Percentiles rank a stretch among this genome's conserved stretches.
Evolutionary conservation across 2,113 vertebrate genomes (phyloP).

Genomic region (Heterotilapia buettikoferi): DNA sequence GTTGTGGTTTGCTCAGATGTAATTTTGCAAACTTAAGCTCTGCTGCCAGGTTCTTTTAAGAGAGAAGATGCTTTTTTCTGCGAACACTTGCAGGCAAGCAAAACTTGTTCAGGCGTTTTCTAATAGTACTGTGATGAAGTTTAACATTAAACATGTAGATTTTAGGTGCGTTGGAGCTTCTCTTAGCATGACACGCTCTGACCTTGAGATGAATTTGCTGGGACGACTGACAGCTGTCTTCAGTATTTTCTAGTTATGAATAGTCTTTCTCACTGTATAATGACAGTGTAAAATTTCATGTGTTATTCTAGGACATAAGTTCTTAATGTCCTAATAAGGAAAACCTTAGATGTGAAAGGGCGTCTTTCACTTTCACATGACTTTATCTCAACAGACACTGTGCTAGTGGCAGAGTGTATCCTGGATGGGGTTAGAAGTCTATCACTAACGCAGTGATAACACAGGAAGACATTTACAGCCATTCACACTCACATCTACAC

Average conservation of each 20-base stretch:
- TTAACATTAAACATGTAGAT: neutral
- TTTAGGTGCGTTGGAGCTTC: neutral
- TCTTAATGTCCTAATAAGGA: neutral
- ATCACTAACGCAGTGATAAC: neutral
- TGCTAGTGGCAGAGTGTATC: neutral
- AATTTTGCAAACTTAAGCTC: neutral
- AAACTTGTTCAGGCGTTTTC: neutral
- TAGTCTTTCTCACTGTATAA: neutral
- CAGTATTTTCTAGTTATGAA: neutral
- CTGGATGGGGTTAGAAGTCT: neutral
- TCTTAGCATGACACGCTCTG: neutral
- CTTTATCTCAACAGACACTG: neutral
- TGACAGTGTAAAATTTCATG: neutral
- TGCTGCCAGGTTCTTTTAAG: neutral
- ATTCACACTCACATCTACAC: neutral
- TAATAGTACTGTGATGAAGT: neutral
- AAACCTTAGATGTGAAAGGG: neutral
- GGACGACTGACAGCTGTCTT: neutral
- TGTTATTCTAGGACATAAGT: neutral
- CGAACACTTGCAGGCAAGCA: neutral
- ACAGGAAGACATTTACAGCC: neutral
- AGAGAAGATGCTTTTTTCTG: neutral
- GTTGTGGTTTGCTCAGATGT: neutral
- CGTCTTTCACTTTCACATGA: neutral
- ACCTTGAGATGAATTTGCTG: neutral